These are phyloP conservation scores for Spongilla lacustris DNA, from an alignment of 37 sponge, comb jelly and placozoan species.

Conservation along the genomic window DNA sequence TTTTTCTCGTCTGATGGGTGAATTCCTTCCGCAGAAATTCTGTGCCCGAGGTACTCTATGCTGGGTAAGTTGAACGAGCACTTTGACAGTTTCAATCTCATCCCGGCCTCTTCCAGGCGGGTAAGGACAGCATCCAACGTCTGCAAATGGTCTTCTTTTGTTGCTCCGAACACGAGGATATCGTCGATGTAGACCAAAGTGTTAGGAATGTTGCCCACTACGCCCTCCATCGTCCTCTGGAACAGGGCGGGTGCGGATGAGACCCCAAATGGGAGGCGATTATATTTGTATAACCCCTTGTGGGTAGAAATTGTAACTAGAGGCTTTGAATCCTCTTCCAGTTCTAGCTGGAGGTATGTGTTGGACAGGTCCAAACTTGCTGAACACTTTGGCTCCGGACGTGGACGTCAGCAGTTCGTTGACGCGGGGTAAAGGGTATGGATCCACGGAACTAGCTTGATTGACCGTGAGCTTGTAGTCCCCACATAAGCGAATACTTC, in stretches of 20 bases:
- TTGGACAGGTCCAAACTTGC: background rate
- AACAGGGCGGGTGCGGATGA: constrained; percentile 9
- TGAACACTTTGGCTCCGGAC: background rate
- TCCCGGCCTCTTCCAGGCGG: background rate
- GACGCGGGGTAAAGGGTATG: background rate
- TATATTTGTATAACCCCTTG: background rate
- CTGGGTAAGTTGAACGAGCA: background rate
- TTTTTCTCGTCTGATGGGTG: constrained; percentile 15
- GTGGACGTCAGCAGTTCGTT: background rate
- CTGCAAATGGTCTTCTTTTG: background rate
- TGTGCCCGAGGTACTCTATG: constrained; percentile 19
- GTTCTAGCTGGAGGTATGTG: background rate
- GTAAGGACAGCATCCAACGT: background rate
- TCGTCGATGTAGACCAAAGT: constrained; percentile 2
- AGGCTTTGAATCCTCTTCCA: background rate
- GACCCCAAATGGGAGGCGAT: constrained; percentile 5
- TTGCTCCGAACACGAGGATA: background rate
- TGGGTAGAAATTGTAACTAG: background rate
- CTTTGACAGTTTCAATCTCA: constrained; percentile 1
- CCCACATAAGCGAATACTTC: background rate
- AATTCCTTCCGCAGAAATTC: background rate
- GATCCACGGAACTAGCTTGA: background rate
- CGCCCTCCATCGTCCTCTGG: background rate
- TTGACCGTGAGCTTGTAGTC: background rate
- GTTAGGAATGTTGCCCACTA: background rate